Conservation (phyloP, 2,888 invertebrate species). For the Cataglyphis cursor region DNA sequence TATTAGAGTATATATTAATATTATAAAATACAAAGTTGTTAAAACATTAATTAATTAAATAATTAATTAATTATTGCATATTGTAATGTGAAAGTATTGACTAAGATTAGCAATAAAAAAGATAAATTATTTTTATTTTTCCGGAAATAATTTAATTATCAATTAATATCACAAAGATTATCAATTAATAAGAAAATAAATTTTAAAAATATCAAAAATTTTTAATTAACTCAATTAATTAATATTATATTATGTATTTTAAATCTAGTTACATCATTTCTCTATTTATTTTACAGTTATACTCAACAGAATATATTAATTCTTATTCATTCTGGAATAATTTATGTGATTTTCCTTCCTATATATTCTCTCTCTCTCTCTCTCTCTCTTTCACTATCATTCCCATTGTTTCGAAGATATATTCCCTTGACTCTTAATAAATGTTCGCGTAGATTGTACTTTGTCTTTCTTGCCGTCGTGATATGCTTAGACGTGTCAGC, state of each 20-base stretch:
- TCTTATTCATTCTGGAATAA: background rate
- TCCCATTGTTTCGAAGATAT: background rate
- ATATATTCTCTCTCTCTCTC: background rate
- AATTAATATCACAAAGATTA: too few relatives aligned
- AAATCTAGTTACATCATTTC: background rate
- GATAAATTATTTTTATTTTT: background rate
- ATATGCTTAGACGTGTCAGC: constrained; percentile 19
- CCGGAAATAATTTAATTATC: constrained; percentile 3
- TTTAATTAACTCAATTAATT: background rate
- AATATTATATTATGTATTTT: background rate
- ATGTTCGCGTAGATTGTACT: background rate
- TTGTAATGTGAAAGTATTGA: constrained; percentile 13
- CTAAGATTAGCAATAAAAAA: background rate
- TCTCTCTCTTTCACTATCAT: background rate
- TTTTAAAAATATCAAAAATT: background rate
- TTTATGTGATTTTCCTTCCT: background rate
- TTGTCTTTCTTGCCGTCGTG: background rate
- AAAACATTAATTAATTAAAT: constrained; percentile 6
- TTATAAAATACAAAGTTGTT: background rate
- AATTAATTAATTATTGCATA: constrained; percentile 12
- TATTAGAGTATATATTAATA: too few relatives aligned
- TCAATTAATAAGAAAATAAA: too few relatives aligned
- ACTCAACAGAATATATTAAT: background rate
- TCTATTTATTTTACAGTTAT: background rate
- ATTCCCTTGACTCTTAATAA: constrained; percentile 1